phyloP scores from a whole-genome alignment of 2,113 vertebrate genomes.

The Corvus cornix region DNA sequence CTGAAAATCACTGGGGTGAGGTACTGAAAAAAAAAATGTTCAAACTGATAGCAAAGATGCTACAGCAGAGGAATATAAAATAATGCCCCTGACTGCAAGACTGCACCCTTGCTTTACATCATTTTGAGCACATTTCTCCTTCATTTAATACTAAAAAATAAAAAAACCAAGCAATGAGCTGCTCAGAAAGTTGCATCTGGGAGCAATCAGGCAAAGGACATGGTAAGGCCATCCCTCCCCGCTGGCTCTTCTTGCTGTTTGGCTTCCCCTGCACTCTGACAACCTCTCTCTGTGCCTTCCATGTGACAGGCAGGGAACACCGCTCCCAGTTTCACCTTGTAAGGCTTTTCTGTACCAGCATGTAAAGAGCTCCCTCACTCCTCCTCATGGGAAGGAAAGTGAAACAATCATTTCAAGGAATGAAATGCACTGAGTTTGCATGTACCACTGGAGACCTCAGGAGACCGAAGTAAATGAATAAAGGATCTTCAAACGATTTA shows the following conservation, averaged over 20 bases:
- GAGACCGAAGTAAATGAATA: neutral
- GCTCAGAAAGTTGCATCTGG: neutral
- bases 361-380: neutral
- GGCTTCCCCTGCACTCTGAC: neutral
- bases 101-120: neutral
- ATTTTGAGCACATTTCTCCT: neutral
- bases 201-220: neutral
- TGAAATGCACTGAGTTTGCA: neutral
- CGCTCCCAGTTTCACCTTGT: neutral
- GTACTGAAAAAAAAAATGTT: neutral
- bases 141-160: neutral
- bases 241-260: neutral
- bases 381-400: neutral
- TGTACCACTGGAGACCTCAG: neutral
- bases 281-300: rapidly evolving
- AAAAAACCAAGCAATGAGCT: neutral
- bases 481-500: neutral
- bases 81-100: neutral
- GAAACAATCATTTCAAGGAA: neutral
- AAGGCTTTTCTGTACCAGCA: neutral
- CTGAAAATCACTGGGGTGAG: neutral
- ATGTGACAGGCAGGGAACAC: neutral
- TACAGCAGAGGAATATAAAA: neutral
- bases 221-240: neutral
- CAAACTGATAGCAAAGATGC: neutral